Evolutionary conservation across 35 echinoderm and acorn worm genomes (phyloP), one percentile per base, ranked within the genome.

Genomic region (Ophioderma brevispina): DNA sequence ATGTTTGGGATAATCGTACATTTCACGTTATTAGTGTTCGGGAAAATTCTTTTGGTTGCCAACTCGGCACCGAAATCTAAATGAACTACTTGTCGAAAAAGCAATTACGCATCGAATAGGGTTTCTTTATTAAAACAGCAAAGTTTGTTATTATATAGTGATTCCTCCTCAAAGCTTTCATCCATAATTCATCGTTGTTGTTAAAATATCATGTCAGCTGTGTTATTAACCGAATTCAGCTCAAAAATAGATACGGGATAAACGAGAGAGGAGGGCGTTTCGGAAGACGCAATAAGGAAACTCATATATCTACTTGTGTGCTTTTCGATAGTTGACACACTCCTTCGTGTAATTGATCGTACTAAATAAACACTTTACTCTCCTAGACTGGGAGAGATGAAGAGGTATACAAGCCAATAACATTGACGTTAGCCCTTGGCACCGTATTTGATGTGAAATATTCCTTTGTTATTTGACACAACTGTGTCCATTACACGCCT

Each of bases 381-480:
- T 46, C 17, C 41, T 70, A 70, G 8, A 52, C 46, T 52, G 10
- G 59, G 28, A 1, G 2, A 25, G 28, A 70, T 25, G 23, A 25
- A 70, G 59, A 13, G 1, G 23, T 70, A 46, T 17, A 46, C 5
- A 46, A 46, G 41, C 41, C 41, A 46, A 46, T 46, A 70, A 70
- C 59, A 70, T 25, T 70, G 59, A 46, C 41, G 41, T 46, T 17
- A 8, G 4, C 59, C 59, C 59, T 2, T 70, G 59, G 59, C 59
- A 70, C 3, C 17, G 28, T 70, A 13, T 25, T 25, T 25, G 59
- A 70, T 70, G 3, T 70, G 59, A 70, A 70, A 13, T 70, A 13
- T 70, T 18, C 59, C 23, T 70, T 70, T 70, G 59, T 70, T 70
- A 70, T 70, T 70, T 70, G 59, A 70, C 59, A 70, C 59, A 70